Percentiles rank a stretch among this genome's conserved stretches.
Conservation (phyloP, 2,888 invertebrate genomes). For the Mantis religiosa region DNA sequence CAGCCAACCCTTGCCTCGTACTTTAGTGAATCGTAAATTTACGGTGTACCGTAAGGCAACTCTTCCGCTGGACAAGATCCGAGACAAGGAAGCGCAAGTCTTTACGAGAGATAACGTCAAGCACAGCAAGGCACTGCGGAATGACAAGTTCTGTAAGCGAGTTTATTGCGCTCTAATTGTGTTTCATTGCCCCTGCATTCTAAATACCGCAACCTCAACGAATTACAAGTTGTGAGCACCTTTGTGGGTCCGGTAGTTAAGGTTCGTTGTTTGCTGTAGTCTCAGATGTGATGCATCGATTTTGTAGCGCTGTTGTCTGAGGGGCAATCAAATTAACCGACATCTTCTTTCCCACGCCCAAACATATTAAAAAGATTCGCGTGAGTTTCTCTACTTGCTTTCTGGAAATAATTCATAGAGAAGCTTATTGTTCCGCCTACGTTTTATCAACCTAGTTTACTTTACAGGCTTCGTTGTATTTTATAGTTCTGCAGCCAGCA, state of each 20-base stretch:
- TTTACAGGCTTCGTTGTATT: too few relatives aligned
- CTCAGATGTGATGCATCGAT: too few relatives aligned
- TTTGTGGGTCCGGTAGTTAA: background rate
- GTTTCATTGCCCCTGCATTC: background rate
- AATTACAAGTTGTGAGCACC: background rate
- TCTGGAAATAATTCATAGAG: too few relatives aligned
- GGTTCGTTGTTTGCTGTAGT: too few relatives aligned
- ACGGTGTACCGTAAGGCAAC: background rate
- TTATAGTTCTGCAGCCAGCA: too few relatives aligned
- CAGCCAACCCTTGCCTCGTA: background rate
- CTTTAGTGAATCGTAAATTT: background rate
- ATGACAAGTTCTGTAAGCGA: background rate
- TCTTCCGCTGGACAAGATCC: background rate
- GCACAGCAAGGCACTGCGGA: background rate
- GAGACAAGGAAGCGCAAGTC: background rate
- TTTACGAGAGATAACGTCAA: background rate
- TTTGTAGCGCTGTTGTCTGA: too few relatives aligned
- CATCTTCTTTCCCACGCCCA: too few relatives aligned
- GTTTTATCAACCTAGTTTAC: too few relatives aligned
- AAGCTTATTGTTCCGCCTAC: too few relatives aligned
- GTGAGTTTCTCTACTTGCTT: too few relatives aligned
- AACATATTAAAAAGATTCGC: too few relatives aligned
- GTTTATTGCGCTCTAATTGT: background rate
- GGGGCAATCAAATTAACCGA: too few relatives aligned
- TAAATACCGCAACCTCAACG: background rate